Evolutionary conservation across 1,140 invertebrate species (phyloP), one percentile per base, ranked within the genome.

Genomic region (Araneus ventricosus): DNA sequence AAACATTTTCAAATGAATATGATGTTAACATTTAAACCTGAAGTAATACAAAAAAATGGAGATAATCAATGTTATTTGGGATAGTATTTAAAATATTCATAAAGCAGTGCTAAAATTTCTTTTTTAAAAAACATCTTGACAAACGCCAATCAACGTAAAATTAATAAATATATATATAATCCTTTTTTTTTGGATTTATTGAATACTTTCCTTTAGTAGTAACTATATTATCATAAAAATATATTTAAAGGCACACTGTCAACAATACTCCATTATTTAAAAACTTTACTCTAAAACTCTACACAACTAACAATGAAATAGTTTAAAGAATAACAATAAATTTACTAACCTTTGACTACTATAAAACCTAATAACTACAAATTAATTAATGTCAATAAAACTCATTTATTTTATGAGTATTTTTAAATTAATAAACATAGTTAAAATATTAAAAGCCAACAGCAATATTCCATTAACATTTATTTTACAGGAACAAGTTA

Each of bases 201-300:
- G 34, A 34, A 75, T 75, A 75, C 30, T 75, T 75, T 75, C 17
- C 3, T 2, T 75, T 30, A 82, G 24, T 45, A 82, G 39, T 82
- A 82, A 45, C 80, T 82, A 82, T 8, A 45, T 82, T n/a, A 4
- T 82, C 80, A 45, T 52, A 82, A 82, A 82, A 82, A 82, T 45
- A 82, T 82, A 82, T 82, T 45, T 45, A 82, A 82, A 82, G 80
- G 80, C 80, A 82, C 80, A 75, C 70, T 75, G 70, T 75, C 30
- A 75, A 75, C 70, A 75, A 34, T 27, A 45, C 80, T 82, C 22
- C n/a, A n/a, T 52, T 24, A 39, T 41, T 82, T 41, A 82, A 82
- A 82, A 82, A 82, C 80, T 82, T 45, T 27, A 82, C n/a, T 82
- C 80, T 82, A 82, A 75, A 75, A 75, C 22, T 34, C 70, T 75